phyloP scores from a whole-genome alignment of 2,113 vertebrate species.

The Hydropotes inermis region DNA sequence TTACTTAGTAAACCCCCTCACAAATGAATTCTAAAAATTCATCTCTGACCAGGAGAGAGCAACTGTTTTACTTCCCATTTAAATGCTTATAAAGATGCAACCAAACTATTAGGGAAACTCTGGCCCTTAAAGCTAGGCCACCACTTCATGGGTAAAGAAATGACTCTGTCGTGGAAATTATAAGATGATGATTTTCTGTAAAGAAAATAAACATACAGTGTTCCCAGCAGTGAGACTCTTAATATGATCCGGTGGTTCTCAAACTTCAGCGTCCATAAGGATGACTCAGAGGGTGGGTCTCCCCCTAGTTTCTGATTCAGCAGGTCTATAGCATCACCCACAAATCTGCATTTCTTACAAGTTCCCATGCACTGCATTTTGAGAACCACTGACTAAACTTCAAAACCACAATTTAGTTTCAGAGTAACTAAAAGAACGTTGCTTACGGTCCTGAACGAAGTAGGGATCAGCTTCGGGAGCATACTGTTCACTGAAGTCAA shows the following conservation, averaged over 20 bases:
- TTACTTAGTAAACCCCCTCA: not conserved
- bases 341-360: not conserved
- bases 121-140: conserved; percentile 50
- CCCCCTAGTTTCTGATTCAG: not conserved
- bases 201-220: conserved; percentile 38
- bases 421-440: not conserved
- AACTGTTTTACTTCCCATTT: conserved; percentile 30
- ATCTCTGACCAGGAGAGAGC: conserved; percentile 52
- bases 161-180: not conserved
- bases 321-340: too few relatives aligned
- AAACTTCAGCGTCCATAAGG: accelerated
- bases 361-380: not conserved
- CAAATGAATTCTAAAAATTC: conserved; percentile 52
- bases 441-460: conserved; percentile 91
- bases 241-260: not conserved
- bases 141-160: conserved; percentile 47
- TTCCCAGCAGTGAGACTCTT: not conserved
- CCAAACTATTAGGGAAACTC: conserved; percentile 33
- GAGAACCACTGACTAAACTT: not conserved
- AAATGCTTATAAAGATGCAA: conserved; percentile 42
- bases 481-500: conserved; percentile 84
- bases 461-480: conserved; percentile 81
- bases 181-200: conserved; percentile 17
- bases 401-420: conserved; percentile 38
- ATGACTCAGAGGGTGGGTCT: not conserved